Evolutionary conservation across 2,113 vertebrate genomes (phyloP).

Genomic region (Amphilophus citrinellus): DNA sequence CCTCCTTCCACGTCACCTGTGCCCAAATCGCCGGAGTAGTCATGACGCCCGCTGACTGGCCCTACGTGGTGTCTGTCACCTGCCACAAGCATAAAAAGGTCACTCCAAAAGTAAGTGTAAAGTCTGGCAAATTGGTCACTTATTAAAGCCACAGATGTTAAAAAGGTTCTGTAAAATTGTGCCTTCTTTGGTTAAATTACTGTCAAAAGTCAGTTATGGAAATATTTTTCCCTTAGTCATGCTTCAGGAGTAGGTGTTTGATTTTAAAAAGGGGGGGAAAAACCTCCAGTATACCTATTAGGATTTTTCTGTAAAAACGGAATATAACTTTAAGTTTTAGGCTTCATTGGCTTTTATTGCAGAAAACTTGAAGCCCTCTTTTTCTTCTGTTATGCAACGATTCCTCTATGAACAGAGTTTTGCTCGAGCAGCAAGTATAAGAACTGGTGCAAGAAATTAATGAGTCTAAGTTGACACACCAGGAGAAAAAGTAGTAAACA

Average conservation of each 20-base stretch:
- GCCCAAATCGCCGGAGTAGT: slow-evolving; percentile 91
- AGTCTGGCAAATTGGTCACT: no score
- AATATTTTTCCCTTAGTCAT: not conserved
- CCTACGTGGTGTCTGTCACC: slow-evolving; percentile 93
- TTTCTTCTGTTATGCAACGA: no score
- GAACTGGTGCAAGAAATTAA: no score
- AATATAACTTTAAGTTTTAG: not conserved
- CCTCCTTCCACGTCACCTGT: slow-evolving; percentile 97
- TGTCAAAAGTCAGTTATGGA: not conserved
- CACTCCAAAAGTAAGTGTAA: slow-evolving; percentile 75
- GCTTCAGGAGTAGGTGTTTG: not conserved
- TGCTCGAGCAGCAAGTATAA: no score
- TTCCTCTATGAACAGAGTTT: no score
- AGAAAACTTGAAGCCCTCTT: no score
- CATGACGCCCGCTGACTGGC: slow-evolving; percentile 96
- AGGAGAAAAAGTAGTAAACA: not conserved
- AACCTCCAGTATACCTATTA: no score
- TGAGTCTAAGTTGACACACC: not conserved
- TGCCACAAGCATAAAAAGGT: slow-evolving; percentile 90
- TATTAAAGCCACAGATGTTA: not conserved
- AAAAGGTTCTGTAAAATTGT: not conserved
- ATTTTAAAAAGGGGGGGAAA: not conserved
- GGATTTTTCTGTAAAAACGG: not conserved
- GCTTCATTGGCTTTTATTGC: not conserved
- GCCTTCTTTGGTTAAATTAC: not conserved